Evolutionary conservation across 2,888 invertebrate species (phyloP), one percentile per base, ranked within the genome.

Genomic region (Smittia aterrima): DNA sequence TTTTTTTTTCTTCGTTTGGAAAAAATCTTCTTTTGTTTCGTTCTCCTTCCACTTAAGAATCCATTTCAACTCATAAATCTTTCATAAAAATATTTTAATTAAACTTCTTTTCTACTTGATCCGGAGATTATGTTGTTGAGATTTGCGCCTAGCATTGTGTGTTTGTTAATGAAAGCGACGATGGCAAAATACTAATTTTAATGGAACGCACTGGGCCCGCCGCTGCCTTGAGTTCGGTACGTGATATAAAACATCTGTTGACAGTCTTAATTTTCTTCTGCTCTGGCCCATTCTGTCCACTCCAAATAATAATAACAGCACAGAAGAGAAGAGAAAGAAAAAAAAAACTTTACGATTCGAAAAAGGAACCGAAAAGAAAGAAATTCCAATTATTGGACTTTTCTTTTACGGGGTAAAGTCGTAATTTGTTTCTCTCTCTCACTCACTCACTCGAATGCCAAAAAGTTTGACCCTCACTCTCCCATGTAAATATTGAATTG

Each of bases 201-300:
- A 72, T 62, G 71, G 18, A 32, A 71, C 68, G 47, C 47, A 68
- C 9, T 47, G 38, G 4, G 38, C 38, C 38, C 38, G 4, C 11
- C 11, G 47, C 47, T 32, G 47, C 47, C 22, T 58, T 72, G 27
- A 72, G 53, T 72, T 62, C 62, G 20, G 62, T 62, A 72, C 64
- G 74, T 74, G 74, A 74, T 66, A 27, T 74, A 66, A 74, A 74
- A 74, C 74, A 74, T 74, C 74, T 74, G 74, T 74, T 74, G 74
- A 74, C 74, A 74, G 25, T 62, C 25, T 66, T 74, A 74, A 74
- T 66, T 74, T 64, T 47, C 18, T 32, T 41, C 40, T 38, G 16
- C 18, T 67, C 38, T 13, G 20, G 24, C 32, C n/a, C 25, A n/a
- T 24, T 54, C 25, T 68, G 40, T 40, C 32, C 22, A 47, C 13